These are phyloP conservation scores for Uropsilus gracilis DNA, from an alignment of 2,113 vertebrate species.

Conservation along the genomic window DNA sequence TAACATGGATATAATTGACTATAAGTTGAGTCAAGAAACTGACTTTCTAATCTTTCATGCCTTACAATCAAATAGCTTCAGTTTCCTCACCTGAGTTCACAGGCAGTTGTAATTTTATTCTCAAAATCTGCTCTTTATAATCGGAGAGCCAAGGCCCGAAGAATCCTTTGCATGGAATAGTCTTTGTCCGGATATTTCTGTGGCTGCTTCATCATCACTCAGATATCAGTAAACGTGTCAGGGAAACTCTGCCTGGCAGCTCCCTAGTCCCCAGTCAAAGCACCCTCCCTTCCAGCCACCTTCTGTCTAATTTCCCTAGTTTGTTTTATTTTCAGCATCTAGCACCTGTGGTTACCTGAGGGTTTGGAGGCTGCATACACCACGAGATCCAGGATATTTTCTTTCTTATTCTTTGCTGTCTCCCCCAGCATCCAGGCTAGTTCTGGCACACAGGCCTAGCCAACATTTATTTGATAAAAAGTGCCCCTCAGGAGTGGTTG, in stretches of 20 bases:
- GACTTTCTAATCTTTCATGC: constrained; percentile 19
- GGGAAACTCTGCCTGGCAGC: neutral
- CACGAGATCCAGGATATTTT: neutral
- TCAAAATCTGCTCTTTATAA: neutral
- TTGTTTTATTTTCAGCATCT: constrained; percentile 16
- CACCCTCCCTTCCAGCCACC: neutral
- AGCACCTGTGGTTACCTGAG: neutral
- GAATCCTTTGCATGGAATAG: neutral
- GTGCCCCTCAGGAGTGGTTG: neutral
- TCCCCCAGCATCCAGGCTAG: neutral
- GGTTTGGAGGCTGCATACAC: neutral
- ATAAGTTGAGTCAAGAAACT: constrained; percentile 11
- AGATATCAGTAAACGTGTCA: neutral
- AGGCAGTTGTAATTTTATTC: neutral
- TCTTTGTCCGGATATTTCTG: neutral
- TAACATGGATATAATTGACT: neutral
- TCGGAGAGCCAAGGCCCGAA: neutral
- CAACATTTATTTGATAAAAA: constrained; percentile 26
- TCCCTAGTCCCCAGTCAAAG: neutral
- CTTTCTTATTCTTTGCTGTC: neutral
- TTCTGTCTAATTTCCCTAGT: neutral
- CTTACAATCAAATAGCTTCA: neutral
- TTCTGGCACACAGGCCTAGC: neutral
- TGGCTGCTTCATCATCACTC: neutral
- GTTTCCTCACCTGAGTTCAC: neutral